These are phyloP conservation scores for Chorisops tibialis DNA, from an alignment of 2,888 invertebrate species.

Conservation along the genomic window DNA sequence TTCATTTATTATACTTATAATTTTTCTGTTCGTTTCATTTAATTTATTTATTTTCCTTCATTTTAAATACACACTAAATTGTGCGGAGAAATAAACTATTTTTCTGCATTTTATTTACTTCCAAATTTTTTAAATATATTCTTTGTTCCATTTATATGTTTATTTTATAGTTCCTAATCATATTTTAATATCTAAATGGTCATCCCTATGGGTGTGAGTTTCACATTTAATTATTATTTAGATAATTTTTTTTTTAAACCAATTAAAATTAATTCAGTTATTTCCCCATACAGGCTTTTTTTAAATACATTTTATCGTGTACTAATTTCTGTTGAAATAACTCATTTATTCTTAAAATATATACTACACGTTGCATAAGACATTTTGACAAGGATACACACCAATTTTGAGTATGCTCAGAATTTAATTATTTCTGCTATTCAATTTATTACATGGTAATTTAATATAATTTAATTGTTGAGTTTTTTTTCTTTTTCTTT, in stretches of 20 bases:
- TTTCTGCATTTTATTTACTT: background rate
- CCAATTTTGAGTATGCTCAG: constrained; percentile 20
- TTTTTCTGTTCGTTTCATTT: background rate
- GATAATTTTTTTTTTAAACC: constrained; percentile 13
- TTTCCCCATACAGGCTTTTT: background rate
- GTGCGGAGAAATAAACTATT: background rate
- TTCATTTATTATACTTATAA: constrained; percentile 9
- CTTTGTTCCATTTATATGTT: background rate
- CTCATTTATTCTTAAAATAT: constrained; percentile 20
- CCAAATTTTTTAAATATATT: background rate
- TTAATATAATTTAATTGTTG: background rate
- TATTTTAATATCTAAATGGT: constrained; percentile 30
- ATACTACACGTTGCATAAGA: constrained; percentile 27
- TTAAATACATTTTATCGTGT: background rate
- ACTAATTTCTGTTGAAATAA: constrained; percentile 3
- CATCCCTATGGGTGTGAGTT: constrained; percentile 24
- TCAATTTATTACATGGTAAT: constrained; percentile 11
- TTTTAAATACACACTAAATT: background rate
- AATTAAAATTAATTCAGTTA: background rate
- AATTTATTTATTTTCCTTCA: constrained; percentile 7
- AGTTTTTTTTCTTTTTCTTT: background rate
- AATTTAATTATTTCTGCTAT: constrained; percentile 12
- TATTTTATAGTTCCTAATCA: constrained; percentile 1
- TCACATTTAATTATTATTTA: constrained; percentile 15
- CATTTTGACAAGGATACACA: constrained; percentile 25